A percentile compares a stretch with the other conserved stretches of the same genome.
These are phyloP conservation scores for Cyrtodaria siliqua DNA, from an alignment of 2,888 invertebrate species.

Conservation along the genomic window DNA sequence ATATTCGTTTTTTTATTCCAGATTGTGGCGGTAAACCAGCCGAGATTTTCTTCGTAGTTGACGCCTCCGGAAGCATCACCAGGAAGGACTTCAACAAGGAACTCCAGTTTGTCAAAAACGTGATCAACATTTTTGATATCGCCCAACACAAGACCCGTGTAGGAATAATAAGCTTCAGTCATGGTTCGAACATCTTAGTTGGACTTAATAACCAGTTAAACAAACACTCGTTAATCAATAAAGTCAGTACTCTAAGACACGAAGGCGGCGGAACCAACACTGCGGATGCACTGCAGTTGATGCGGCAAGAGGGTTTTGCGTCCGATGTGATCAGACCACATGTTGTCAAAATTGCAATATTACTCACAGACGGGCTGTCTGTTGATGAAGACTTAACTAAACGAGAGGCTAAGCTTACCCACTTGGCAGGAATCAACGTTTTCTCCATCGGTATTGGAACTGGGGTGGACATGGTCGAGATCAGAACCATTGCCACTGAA, in stretches of 20 bases:
- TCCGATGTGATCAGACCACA: constrained; percentile 47
- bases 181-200: constrained; percentile 56
- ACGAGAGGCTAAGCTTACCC: constrained; percentile 68
- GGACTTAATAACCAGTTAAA: constrained; percentile 55
- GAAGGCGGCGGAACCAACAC: constrained; percentile 70
- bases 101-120: constrained; percentile 68
- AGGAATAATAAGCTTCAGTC: constrained; percentile 71
- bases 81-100: constrained; percentile 74
- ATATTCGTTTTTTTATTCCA: too few relatives aligned
- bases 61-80: constrained; percentile 77
- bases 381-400: constrained; percentile 69
- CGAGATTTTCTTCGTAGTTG: constrained; percentile 70
- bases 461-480: constrained; percentile 71
- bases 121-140: constrained; percentile 70
- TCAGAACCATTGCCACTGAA: constrained; percentile 72
- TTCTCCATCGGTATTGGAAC: constrained; percentile 81
- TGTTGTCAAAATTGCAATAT: constrained; percentile 75
- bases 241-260: constrained; percentile 56
- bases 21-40: constrained; percentile 75
- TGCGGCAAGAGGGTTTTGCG: constrained; percentile 66
- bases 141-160: constrained; percentile 66
- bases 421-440: constrained; percentile 70
- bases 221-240: constrained; percentile 53
- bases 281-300: constrained; percentile 66
- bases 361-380: constrained; percentile 81